Percentiles rank a stretch among this genome's conserved stretches.
Evolutionary conservation across 2,888 invertebrate species (phyloP).

Genomic region (Drosophila conformis): DNA sequence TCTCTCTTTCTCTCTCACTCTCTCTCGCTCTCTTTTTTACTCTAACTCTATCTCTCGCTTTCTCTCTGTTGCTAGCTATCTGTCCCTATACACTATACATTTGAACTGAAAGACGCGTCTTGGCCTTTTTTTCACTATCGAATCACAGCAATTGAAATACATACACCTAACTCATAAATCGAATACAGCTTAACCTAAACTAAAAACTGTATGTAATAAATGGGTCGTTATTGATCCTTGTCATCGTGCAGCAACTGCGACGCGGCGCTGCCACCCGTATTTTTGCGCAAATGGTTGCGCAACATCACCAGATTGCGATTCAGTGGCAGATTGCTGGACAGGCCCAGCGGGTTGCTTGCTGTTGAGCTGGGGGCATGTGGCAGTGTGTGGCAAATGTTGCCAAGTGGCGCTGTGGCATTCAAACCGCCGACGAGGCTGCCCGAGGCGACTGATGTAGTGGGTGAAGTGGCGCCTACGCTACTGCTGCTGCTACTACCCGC

Average conservation of each 20-base stretch:
- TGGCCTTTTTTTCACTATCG: slow-evolving; percentile 77
- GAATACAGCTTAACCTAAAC: slow-evolving; percentile 52
- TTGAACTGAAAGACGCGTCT: slow-evolving; percentile 82
- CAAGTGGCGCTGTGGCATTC: slow-evolving; percentile 56
- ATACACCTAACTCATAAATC: slow-evolving; percentile 63
- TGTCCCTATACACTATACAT: slow-evolving; percentile 79
- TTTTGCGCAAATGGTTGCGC: slow-evolving; percentile 84
- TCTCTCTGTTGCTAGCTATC: slow-evolving; percentile 37
- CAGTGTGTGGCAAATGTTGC: slow-evolving; percentile 81
- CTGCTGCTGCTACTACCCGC: slow-evolving; percentile 54
- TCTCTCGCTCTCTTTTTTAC: slow-evolving; percentile 7
- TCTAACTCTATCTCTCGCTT: slow-evolving; percentile 6
- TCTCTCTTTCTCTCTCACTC: slow-evolving; percentile 6
- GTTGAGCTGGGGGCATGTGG: slow-evolving; percentile 79
- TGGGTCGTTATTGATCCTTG: slow-evolving; percentile 84
- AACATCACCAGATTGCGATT: slow-evolving; percentile 84
- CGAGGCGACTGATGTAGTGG: slow-evolving; percentile 79
- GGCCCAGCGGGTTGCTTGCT: slow-evolving; percentile 60
- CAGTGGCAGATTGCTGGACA: slow-evolving; percentile 81
- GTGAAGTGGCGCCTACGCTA: slow-evolving; percentile 71
- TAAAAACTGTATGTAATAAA: slow-evolving; percentile 69
- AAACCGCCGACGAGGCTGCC: slow-evolving; percentile 54
- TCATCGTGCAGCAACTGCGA: slow-evolving; percentile 62
- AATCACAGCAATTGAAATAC: slow-evolving; percentile 82
- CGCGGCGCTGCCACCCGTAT: slow-evolving; percentile 65